phyloP scores from a whole-genome alignment of 1,140 invertebrate species.

The Macrobrachium rosenbergii region DNA sequence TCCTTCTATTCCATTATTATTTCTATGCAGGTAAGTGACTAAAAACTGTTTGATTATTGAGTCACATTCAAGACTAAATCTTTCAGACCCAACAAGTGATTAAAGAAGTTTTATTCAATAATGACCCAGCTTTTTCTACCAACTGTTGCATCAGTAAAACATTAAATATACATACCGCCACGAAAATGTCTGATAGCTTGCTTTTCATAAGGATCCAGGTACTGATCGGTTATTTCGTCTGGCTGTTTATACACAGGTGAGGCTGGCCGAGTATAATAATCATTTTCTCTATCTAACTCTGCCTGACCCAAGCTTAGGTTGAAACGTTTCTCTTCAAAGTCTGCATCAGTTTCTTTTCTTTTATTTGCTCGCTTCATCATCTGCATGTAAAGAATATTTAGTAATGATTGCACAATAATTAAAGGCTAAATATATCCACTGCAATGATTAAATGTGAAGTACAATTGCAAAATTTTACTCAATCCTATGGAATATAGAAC shows the following conservation, averaged over 20 bases:
- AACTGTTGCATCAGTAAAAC: not conserved
- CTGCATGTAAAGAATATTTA: slow-evolving; percentile 69
- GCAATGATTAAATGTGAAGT: too few species aligned
- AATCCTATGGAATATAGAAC: too few species aligned
- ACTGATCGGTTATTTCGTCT: slow-evolving; percentile 50
- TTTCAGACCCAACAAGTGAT: too few species aligned
- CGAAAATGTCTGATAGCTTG: slow-evolving; percentile 63
- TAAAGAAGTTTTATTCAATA: too few species aligned
- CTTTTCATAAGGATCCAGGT: slow-evolving; percentile 61
- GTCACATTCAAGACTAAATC: too few species aligned
- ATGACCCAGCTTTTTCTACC: not conserved
- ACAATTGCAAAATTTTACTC: too few species aligned
- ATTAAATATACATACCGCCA: slow-evolving; percentile 36
- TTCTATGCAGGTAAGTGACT: too few species aligned
- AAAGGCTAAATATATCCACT: not conserved
- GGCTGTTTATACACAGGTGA: slow-evolving; percentile 70
- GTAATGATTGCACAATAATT: too few species aligned
- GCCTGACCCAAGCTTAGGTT: slow-evolving; percentile 87
- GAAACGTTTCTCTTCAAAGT: slow-evolving; percentile 97
- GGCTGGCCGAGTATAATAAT: slow-evolving; percentile 79
- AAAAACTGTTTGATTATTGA: too few species aligned
- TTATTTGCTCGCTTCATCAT: slow-evolving; percentile 91
- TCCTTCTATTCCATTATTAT: too few species aligned
- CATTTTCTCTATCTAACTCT: slow-evolving; percentile 91
- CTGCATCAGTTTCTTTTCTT: slow-evolving; percentile 93